Evolutionary conservation across 2,113 vertebrate genomes (phyloP), one percentile per base, ranked within the genome.

Genomic region (Tychaedon coryphoeus): DNA sequence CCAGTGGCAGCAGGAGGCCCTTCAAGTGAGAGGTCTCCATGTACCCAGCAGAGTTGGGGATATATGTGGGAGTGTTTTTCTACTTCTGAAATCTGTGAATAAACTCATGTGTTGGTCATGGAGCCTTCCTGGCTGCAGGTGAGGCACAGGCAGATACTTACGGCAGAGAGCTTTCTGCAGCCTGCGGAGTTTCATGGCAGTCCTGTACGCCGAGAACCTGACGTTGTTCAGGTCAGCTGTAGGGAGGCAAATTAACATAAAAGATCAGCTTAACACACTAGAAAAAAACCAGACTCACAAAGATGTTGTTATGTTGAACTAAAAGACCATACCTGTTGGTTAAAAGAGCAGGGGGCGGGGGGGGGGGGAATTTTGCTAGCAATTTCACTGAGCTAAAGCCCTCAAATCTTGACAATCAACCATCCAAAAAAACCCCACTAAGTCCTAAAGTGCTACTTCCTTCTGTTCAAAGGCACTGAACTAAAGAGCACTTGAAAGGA

Each of bases 91-190:
- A 74, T 58, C 3, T 71, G 60, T 2, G 5, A 87, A 90, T 43
- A 66, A 76, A 50, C 29, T 23, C 10, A 8, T 45, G 40, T 2
- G 3, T 4, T 15, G 17, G 38, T 66, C n/a, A 9, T 7, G 42
- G 69, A 60, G n/a, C 57, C 28, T 19, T 53, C 34, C 56, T 0
- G 2, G 58, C 47, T 65, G 38, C 5, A 0, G 73, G 72, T 10
- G 31, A 86, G 66, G 56, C 42, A 74, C 12, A 48, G 58, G 76
- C 50, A 65, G 62, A 82, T 97, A 99, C 99, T 99, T 96, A 99
- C 99, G 18, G 98, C 99, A 99, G 53, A 99, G 99, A 45, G 99
- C 99, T 96, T 99, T 99, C 98, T 99, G 99, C 96, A 99, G 98
- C 94, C 99, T 98, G 85, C 99, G 97, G 53, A 99, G 98, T 89